A percentile compares a stretch with the other conserved stretches of the same genome.
phyloP scores from a whole-genome alignment of 2,113 vertebrate genomes.

The Brachypodius melanocephalos region DNA sequence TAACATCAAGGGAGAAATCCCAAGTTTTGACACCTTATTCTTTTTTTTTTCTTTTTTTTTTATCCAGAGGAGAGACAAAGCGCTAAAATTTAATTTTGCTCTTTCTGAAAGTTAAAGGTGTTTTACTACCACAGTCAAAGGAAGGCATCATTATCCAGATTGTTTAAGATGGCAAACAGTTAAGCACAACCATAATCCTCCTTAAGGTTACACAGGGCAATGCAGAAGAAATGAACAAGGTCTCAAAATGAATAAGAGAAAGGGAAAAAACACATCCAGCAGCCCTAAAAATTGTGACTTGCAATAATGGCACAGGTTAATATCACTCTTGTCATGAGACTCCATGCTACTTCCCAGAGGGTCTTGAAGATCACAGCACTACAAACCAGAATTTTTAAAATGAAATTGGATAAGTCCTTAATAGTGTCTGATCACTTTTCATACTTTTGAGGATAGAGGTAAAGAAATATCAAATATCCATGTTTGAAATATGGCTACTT shows the following conservation, averaged over 20 bases:
- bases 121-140: not conserved
- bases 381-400: not conserved
- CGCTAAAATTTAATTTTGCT: not conserved
- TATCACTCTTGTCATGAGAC: not conserved
- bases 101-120: not conserved
- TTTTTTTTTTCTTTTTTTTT: not conserved
- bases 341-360: not conserved
- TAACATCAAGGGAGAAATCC: not conserved
- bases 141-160: not conserved
- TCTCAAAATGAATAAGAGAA: not conserved
- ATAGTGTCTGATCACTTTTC: slow-evolving; percentile 2
- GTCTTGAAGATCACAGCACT: not conserved
- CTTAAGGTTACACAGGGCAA: not conserved
- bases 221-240: not conserved
- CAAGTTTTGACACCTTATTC: not conserved
- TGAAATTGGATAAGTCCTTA: not conserved
- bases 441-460: not conserved
- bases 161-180: not conserved
- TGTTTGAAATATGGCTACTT: not conserved
- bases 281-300: not conserved
- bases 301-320: not conserved
- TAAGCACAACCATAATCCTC: not conserved
- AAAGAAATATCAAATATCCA: not conserved
- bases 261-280: not conserved
- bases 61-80: not conserved